A percentile compares a stretch with the other conserved stretches of the same genome.
Conservation (phyloP, 2,113 vertebrate species). For the Melanostigma gelatinosum region DNA sequence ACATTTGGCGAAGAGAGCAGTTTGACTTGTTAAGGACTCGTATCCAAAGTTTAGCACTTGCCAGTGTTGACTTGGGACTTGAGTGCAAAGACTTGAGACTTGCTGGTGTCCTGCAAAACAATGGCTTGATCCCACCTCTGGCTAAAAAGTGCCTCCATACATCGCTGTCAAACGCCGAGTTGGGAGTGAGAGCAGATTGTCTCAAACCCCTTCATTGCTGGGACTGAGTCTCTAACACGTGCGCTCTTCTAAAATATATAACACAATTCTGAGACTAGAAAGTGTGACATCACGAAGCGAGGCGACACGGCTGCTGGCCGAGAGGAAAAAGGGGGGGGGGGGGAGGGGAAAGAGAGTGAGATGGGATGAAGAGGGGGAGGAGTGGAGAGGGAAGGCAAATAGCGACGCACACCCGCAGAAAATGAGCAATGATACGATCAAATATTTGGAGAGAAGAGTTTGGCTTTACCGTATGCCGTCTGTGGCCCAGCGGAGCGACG, state of each 20-base stretch:
- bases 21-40: too few species aligned
- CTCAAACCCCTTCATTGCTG: neutral
- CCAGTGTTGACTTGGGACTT: too few species aligned
- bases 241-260: neutral
- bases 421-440: slow-evolving; percentile 21
- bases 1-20: too few species aligned
- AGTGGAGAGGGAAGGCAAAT: neutral
- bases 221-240: neutral
- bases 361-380: neutral
- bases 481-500: slow-evolving; percentile 12
- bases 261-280: neutral
- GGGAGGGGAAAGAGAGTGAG: neutral
- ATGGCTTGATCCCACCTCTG: too few species aligned
- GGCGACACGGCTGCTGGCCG: slow-evolving; percentile 29
- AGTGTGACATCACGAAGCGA: slow-evolving; percentile 1
- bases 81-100: too few species aligned
- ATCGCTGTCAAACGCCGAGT: too few species aligned
- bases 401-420: neutral
- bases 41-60: too few species aligned
- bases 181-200: too few species aligned
- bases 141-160: too few species aligned
- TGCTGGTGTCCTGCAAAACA: too few species aligned
- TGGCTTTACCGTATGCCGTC: slow-evolving; percentile 35
- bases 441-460: slow-evolving; percentile 50
- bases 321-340: slow-evolving; percentile 26